Evolutionary conservation across 1,140 invertebrate species (phyloP).

Genomic region (Solen grandis): DNA sequence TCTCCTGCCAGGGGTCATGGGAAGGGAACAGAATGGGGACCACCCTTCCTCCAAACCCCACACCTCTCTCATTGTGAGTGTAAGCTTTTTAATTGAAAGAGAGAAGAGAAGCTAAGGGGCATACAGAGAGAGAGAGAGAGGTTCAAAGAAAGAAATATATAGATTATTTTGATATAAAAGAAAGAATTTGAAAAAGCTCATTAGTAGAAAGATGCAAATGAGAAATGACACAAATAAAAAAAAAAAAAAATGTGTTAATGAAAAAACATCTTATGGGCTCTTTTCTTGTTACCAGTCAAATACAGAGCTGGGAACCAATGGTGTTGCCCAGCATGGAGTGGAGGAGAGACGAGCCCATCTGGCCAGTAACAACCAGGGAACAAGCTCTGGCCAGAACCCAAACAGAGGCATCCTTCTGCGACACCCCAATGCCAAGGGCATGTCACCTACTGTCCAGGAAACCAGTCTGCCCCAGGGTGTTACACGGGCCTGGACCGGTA

Average conservation of each 20-base stretch:
- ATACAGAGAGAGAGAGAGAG: no score
- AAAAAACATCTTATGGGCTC: background rate
- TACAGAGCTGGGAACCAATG: conserved; percentile 61
- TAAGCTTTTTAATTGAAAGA: no score
- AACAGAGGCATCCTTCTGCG: conserved; percentile 24
- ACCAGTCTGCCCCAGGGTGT: conserved; percentile 11
- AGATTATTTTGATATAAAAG: no score
- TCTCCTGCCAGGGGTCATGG: conserved; percentile 27
- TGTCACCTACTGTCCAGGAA: background rate
- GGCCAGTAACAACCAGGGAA: conserved; percentile 7
- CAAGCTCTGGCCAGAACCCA: conserved; percentile 11
- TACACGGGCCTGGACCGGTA: conserved; percentile 41
- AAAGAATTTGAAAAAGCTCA: no score
- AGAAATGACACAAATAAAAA: no score
- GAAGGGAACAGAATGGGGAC: conserved; percentile 2
- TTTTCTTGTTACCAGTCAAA: conserved; percentile 55
- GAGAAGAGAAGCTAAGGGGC: no score
- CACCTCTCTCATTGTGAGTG: conserved; percentile 44
- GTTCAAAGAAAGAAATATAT: no score
- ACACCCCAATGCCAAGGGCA: conserved; percentile 40
- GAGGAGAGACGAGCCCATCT: conserved; percentile 60
- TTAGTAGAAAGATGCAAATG: no score
- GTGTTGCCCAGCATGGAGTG: conserved; percentile 61
- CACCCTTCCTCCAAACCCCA: conserved; percentile 22
- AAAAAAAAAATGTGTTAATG: background rate